These are phyloP conservation scores for Argynnis bischoffii DNA, from an alignment of 2,888 invertebrate genomes.

Conservation along the genomic window DNA sequence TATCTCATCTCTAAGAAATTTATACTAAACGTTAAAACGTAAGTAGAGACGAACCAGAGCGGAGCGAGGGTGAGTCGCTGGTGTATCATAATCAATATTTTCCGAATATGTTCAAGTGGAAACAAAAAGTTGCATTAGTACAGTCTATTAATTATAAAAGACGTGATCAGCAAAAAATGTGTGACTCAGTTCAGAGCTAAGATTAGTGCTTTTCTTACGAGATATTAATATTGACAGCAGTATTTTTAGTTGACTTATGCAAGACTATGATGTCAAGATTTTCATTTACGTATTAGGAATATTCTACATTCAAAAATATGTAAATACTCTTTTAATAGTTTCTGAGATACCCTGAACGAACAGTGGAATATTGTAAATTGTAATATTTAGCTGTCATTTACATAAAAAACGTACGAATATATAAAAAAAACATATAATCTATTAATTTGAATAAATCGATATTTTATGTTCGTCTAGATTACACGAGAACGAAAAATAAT, in stretches of 20 bases:
- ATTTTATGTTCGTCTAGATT: too few relatives aligned
- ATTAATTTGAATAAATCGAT: too few relatives aligned
- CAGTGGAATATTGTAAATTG: too few relatives aligned
- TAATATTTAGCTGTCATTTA: too few relatives aligned
- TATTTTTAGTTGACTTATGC: conserved; percentile 37
- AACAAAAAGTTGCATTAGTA: conserved; percentile 31
- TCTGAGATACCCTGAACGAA: not conserved
- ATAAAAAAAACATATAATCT: too few relatives aligned
- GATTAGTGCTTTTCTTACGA: conserved; percentile 16
- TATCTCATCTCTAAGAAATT: too few relatives aligned
- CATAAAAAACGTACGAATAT: too few relatives aligned
- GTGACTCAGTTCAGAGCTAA: conserved; percentile 21
- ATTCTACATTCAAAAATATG: not conserved
- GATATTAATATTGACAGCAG: conserved; percentile 25
- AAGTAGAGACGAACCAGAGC: too few relatives aligned
- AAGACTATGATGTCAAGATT: conserved; percentile 24
- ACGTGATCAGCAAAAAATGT: conserved; percentile 28
- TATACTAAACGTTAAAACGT: too few relatives aligned
- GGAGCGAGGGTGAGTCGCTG: too few relatives aligned
- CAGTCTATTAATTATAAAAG: conserved; percentile 31
- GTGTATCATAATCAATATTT: conserved; percentile 24
- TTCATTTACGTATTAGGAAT: not conserved
- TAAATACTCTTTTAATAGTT: too few relatives aligned
- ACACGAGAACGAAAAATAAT: too few relatives aligned
- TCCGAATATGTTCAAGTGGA: conserved; percentile 25